Conservation (phyloP, 1,140 invertebrate species). For the Calosoma granatense region DNA sequence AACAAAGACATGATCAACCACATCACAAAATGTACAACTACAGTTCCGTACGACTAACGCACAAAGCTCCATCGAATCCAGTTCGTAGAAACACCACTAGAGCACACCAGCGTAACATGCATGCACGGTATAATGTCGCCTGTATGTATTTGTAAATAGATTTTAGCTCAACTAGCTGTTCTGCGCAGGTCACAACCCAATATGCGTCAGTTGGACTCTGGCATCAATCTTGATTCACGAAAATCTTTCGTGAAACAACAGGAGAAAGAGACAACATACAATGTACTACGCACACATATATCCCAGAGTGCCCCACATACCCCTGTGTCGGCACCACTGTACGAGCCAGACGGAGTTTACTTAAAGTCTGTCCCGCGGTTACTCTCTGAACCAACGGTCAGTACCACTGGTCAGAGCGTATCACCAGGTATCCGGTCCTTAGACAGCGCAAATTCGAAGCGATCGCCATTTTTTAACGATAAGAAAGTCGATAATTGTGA, state of each 20-base stretch:
- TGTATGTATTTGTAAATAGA: neutral
- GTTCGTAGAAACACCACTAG: conserved; percentile 41
- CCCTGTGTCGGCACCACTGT: conserved; percentile 25
- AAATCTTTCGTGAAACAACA: conserved; percentile 25
- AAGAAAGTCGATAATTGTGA: conserved; percentile 12
- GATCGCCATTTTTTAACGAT: conserved; percentile 16
- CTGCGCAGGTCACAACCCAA: conserved; percentile 29
- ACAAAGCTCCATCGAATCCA: conserved; percentile 32
- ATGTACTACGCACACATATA: conserved; percentile 23
- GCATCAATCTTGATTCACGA: conserved; percentile 24
- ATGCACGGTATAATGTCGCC: conserved; percentile 22
- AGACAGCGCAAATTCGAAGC: conserved; percentile 14
- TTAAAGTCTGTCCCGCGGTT: conserved; percentile 27
- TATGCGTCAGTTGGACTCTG: conserved; percentile 31
- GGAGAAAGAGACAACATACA: conserved; percentile 25
- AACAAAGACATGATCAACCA: conserved; percentile 31
- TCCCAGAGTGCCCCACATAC: conserved; percentile 33
- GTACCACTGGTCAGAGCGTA: conserved; percentile 5
- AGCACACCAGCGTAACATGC: conserved; percentile 30
- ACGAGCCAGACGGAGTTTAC: conserved; percentile 18
- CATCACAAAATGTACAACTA: conserved; percentile 37
- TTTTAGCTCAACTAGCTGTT: neutral
- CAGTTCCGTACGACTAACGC: conserved; percentile 41
- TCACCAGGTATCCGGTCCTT: conserved; percentile 5
- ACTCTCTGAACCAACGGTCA: conserved; percentile 30